Evolutionary conservation across 1,140 invertebrate species (phyloP), one percentile per base, ranked within the genome.

Genomic region (Zaprionus lachaisei): DNA sequence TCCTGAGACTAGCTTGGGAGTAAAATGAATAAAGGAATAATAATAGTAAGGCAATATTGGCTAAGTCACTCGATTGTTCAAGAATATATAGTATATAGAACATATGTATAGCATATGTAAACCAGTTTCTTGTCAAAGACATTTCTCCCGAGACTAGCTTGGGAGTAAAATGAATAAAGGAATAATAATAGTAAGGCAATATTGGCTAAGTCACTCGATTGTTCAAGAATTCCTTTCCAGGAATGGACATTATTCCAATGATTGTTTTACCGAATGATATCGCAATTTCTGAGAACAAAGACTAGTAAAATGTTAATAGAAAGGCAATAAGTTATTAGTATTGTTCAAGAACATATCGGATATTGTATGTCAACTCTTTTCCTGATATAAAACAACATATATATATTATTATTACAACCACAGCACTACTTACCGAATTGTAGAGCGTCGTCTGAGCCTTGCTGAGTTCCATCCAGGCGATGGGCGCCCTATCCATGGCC

Each of bases 371-470:
- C 2, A 31, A 31, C 9, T 31, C 31, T 9, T 34, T 11, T 34
- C 9, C 31, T 34, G 2, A 4, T 34, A 34, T 34, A 34, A 4
- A 34, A 2, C 31, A 34, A 34, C 28, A 20, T 20, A 20, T 20
- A 20, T 20, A 20, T 20, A 20, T 20, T 20, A 20, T 20, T 22
- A 22, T 28, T 7, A 11, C 4, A 26, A 26, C 24, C 5, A 34
- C 2, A 3, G 9, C 9, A 34, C 4, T 34, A 15, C 72, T 70
- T 54, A 90, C 85, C 73, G 86, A 91, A 24, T 90, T 57, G 49
- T 90, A 90, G 6, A 80, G 63, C 6, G 64, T 6, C 9, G 73
- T 38, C 20, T 90, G 86, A 5, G 38, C 24, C 22, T 17, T 37
- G 24, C 58, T 64, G 0, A 90, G 64, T 3, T 41, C 15, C 2